Evolutionary conservation across 2,797 vertebrate genomes (phyloP).

Genomic region (Discoglossus pictus): DNA sequence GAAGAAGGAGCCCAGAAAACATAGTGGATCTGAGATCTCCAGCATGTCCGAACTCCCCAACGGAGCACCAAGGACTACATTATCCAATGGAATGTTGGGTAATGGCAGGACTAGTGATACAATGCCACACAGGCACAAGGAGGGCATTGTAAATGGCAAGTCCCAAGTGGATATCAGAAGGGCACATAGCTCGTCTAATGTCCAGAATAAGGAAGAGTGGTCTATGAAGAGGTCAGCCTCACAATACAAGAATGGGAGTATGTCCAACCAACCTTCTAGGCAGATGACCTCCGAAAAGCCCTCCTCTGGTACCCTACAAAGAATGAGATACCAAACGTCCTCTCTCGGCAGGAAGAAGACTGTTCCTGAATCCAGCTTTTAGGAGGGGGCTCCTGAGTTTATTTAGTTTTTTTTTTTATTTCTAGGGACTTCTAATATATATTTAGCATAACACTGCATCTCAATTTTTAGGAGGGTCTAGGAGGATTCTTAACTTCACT

Average conservation of each 20-base stretch:
- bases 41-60: slow-evolving; percentile 50
- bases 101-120: slow-evolving; percentile 54
- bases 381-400: slow-evolving; percentile 25
- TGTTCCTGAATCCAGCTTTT: slow-evolving; percentile 89
- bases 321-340: slow-evolving; percentile 73
- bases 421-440: no score
- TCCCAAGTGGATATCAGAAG: slow-evolving; percentile 68
- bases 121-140: slow-evolving; percentile 27
- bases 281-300: slow-evolving; percentile 63
- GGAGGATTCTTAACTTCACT: no score
- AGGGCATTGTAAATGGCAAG: slow-evolving; percentile 65
- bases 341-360: slow-evolving; percentile 77
- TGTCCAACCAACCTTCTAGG: slow-evolving; percentile 50
- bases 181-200: slow-evolving; percentile 82
- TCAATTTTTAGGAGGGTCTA: not conserved
- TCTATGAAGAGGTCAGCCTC: slow-evolving; percentile 71
- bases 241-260: slow-evolving; percentile 68
- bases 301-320: slow-evolving; percentile 67
- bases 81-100: slow-evolving; percentile 67
- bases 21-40: slow-evolving; percentile 57
- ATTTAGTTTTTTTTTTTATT: no score
- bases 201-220: slow-evolving; percentile 70
- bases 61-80: slow-evolving; percentile 57
- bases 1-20: slow-evolving; percentile 73
- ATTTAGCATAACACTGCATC: not conserved